Percentiles rank a stretch among this genome's conserved stretches.
phyloP scores from a whole-genome alignment of 2,888 invertebrate species.

The Cepaea hortensis region DNA sequence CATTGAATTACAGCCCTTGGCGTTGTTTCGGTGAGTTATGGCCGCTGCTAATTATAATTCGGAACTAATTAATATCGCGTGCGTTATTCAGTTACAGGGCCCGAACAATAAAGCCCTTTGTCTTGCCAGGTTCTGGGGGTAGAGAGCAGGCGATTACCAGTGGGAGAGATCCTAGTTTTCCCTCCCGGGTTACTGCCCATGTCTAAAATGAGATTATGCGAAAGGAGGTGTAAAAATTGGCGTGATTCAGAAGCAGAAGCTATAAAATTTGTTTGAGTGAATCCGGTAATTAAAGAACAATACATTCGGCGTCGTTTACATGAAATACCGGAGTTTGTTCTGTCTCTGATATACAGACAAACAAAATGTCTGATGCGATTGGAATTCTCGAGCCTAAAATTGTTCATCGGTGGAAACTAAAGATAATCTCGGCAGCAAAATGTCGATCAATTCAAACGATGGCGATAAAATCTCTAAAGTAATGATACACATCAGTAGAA shows the following conservation, averaged over 20 bases:
- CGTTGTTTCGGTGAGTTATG: conserved; percentile 43
- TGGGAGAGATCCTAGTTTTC: background rate
- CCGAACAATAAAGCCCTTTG: background rate
- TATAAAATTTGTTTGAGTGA: background rate
- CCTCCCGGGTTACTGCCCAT: background rate
- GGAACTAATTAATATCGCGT: conserved; percentile 35
- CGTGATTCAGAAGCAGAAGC: too few species aligned
- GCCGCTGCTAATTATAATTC: conserved; percentile 31
- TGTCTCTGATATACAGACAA: too few species aligned
- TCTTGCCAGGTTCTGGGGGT: background rate
- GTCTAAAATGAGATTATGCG: background rate
- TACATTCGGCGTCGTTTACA: background rate
- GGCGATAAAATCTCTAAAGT: too few species aligned
- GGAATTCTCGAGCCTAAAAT: too few species aligned
- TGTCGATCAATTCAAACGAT: too few species aligned
- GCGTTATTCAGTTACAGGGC: conserved; percentile 19
- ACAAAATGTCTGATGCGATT: too few species aligned
- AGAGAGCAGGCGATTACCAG: conserved; percentile 4
- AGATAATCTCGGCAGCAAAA: too few species aligned
- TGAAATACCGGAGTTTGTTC: too few species aligned
- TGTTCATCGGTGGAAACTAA: too few species aligned
- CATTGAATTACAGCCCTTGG: conserved; percentile 34
- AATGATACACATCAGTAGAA: too few species aligned
- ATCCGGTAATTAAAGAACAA: background rate
- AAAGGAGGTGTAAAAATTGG: too few species aligned